phyloP scores from a whole-genome alignment of 1,140 invertebrate species.

The Asbolus verrucosus region DNA sequence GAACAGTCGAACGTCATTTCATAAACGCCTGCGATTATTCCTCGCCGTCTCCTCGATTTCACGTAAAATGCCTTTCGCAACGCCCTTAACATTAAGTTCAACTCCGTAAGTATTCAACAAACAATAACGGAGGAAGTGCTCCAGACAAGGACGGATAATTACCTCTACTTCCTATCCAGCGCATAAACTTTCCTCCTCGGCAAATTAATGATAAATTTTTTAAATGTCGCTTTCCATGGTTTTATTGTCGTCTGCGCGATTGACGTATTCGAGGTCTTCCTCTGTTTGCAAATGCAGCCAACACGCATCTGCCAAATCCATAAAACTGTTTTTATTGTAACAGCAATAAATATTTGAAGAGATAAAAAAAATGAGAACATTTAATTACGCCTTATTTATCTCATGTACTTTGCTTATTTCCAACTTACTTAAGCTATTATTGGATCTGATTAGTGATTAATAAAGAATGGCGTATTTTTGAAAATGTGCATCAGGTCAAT shows the following conservation, averaged over 20 bases:
- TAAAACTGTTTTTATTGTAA: not conserved
- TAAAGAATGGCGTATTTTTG: not conserved
- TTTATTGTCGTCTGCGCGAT: too few relatives aligned
- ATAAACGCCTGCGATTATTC: not conserved
- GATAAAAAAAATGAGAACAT: not conserved
- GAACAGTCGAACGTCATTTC: constrained; percentile 12
- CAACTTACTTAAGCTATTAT: too few relatives aligned
- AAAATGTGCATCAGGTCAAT: constrained; percentile 4
- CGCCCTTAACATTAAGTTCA: constrained; percentile 7
- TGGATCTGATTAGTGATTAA: too few relatives aligned
- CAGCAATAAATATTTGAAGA: not conserved
- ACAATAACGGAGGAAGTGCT: constrained; percentile 13
- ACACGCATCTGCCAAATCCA: not conserved
- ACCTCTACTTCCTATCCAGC: constrained; percentile 6
- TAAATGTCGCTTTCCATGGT: too few relatives aligned
- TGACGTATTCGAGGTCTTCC: too few relatives aligned
- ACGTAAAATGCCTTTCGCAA: not conserved
- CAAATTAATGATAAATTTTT: too few relatives aligned
- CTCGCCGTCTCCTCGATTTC: not conserved
- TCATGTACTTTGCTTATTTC: too few relatives aligned
- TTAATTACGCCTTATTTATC: not conserved
- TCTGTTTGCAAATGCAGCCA: too few relatives aligned
- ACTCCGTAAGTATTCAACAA: not conserved
- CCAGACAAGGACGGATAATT: constrained; percentile 13
- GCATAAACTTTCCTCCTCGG: not conserved